phyloP scores from a whole-genome alignment of 2,888 invertebrate species.

The Didymodactylos carnosus region DNA sequence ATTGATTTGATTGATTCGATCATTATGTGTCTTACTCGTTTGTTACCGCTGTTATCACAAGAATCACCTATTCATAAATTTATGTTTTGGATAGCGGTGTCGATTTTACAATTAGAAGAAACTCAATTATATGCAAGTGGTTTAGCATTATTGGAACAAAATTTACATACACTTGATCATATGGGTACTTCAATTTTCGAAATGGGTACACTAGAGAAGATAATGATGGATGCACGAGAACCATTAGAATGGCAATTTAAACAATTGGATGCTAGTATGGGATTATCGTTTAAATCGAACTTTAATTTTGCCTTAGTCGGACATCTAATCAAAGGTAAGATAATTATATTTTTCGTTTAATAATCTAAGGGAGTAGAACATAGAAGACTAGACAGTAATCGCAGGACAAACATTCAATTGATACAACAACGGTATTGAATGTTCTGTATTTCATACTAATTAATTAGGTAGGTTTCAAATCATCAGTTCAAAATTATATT shows the following conservation, averaged over 20 bases:
- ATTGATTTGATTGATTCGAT: slow-evolving; percentile 65
- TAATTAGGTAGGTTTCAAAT: no score
- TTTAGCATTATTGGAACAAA: slow-evolving; percentile 76
- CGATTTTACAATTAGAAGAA: slow-evolving; percentile 80
- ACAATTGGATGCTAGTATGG: slow-evolving; percentile 82
- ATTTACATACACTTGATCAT: slow-evolving; percentile 68
- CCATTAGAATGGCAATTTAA: slow-evolving; percentile 95
- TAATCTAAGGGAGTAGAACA: no score
- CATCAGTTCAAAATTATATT: no score
- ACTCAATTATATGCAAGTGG: slow-evolving; percentile 78
- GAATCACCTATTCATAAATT: slow-evolving; percentile 55
- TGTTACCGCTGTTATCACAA: slow-evolving; percentile 69
- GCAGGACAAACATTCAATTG: no score
- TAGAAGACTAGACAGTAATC: no score
- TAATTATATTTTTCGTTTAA: no score
- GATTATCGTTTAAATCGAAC: slow-evolving; percentile 62
- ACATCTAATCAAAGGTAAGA: slow-evolving; percentile 58
- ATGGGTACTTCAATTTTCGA: slow-evolving; percentile 48
- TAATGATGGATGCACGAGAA: slow-evolving; percentile 81
- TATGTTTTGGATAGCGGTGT: slow-evolving; percentile 86
- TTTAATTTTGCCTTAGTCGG: slow-evolving; percentile 95
- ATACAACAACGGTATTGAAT: no score
- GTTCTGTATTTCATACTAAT: no score
- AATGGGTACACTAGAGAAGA: slow-evolving; percentile 57
- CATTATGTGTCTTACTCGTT: slow-evolving; percentile 78